Percentiles rank a stretch among this genome's conserved stretches.
phyloP scores from a whole-genome alignment of 2,797 vertebrate species.

The Trachops cirrhosus region DNA sequence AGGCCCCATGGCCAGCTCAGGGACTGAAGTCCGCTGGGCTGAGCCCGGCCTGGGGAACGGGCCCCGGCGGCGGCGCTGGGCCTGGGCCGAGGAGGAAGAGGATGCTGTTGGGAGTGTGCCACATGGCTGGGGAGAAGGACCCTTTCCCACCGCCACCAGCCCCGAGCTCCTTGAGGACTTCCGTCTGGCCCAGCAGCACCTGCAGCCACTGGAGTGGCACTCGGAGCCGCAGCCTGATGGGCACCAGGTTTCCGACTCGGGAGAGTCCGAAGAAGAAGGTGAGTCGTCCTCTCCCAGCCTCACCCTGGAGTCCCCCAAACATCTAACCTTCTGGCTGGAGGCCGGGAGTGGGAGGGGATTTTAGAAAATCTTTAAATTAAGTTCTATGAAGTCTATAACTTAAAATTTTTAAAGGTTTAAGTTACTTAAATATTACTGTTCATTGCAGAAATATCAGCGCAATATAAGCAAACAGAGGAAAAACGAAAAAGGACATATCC shows the following conservation, averaged over 20 bases:
- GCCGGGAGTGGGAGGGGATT: neutral
- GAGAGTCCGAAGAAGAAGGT: constrained; percentile 49
- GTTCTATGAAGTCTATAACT: neutral
- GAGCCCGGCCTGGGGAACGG: constrained; percentile 54
- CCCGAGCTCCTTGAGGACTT: constrained; percentile 56
- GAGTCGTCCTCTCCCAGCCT: neutral
- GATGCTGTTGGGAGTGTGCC: neutral
- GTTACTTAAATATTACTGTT: neutral
- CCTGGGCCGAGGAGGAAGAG: constrained; percentile 62
- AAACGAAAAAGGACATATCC: neutral
- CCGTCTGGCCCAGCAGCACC: neutral
- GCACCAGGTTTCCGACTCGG: constrained; percentile 41
- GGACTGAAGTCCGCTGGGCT: constrained; percentile 64
- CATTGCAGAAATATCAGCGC: neutral
- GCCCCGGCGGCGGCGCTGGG: constrained; percentile 29
- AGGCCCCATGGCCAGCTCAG: constrained; percentile 75
- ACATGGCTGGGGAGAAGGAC: neutral
- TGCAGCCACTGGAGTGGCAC: neutral
- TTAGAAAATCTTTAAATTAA: neutral
- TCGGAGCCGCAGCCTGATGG: constrained; percentile 47
- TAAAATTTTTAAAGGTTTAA: neutral
- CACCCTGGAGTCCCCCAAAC: neutral
- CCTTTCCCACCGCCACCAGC: constrained; percentile 14
- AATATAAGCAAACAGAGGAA: neutral
- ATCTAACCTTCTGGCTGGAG: neutral